Evolutionary conservation across 2,888 invertebrate genomes (phyloP), one percentile per base, ranked within the genome.

Genomic region (Acronicta leporina): DNA sequence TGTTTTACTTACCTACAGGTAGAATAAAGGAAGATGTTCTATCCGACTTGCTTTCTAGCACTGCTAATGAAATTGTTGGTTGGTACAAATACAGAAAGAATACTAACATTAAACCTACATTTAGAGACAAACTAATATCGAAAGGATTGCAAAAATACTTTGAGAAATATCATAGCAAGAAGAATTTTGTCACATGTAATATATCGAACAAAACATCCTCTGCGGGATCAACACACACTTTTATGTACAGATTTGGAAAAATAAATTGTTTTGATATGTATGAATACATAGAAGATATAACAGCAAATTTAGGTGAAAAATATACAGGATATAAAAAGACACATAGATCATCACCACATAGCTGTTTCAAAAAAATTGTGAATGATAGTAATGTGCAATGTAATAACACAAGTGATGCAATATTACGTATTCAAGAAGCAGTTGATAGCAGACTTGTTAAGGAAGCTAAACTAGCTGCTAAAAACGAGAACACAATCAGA

Each of bases 81-180:
- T 96, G 96, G 96, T 96, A 96, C 82, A 95, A 95, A 83, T 96
- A 95, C 79, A 94, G 96, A 68, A 92, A 93, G 69, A 94, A 95
- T 53, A 91, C 91, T 48, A 90, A 88, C 44, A 90, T 96, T 27
- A 94, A 92, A 73, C 95, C 95, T n/a, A 95, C 96, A 1, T 90
- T 96, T 64, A 88, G 96, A 62, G 96, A 96, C 71, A 96, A 95
- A 87, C 84, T 96, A 67, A 90, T 96, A 68, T 95, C 96, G 52
- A 96, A 95, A 85, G 95, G 96, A 47, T 88, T 97, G 43, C 94
- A 95, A 61, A 93, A 95, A 44, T 92, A 95, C 68, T 96, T 96
- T 83, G 89, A 92, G 74, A 91, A 94, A 48, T 87, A 92, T 61
- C 90, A 94, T 66, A 89, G 92, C n/a, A 92, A 91, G 47, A 95